Conservation (phyloP, 2,797 vertebrate species). For the Uromys caudimaculatus region DNA sequence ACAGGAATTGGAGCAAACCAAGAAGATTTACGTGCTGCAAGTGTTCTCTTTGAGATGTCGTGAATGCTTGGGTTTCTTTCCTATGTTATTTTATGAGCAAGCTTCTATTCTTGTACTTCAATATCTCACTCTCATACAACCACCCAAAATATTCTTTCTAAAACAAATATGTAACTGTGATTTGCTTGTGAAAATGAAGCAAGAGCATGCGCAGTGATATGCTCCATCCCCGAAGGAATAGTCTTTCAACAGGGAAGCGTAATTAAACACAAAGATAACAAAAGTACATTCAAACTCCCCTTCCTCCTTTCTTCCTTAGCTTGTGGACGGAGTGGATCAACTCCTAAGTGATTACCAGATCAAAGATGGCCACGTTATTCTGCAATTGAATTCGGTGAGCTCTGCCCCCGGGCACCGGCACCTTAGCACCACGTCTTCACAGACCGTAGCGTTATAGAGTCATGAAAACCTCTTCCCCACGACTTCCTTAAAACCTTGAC, state of each 20-base stretch:
- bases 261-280: slow-evolving; percentile 37
- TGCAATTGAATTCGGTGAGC: slow-evolving; percentile 91
- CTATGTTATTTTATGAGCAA: slow-evolving; percentile 28
- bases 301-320: slow-evolving; percentile 85
- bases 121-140: slow-evolving; percentile 14
- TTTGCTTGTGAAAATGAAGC: slow-evolving; percentile 3
- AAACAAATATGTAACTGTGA: neutral
- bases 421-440: neutral
- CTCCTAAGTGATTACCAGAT: slow-evolving; percentile 90
- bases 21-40: slow-evolving; percentile 91
- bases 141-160: slow-evolving; percentile 50
- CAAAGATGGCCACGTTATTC: slow-evolving; percentile 89
- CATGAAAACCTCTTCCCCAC: neutral
- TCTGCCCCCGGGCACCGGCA: neutral
- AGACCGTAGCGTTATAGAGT: neutral
- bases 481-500: slow-evolving; percentile 49
- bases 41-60: slow-evolving; percentile 49
- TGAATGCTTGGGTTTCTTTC: slow-evolving; percentile 19
- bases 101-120: slow-evolving; percentile 22
- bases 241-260: neutral
- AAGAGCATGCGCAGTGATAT: neutral
- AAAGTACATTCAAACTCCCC: slow-evolving; percentile 1
- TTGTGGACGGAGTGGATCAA: slow-evolving; percentile 88
- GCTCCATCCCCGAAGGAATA: neutral
- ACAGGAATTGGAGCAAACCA: slow-evolving; percentile 90